Base-by-base conservation (phyloP, 2,113 vertebrate species). In the Paralichthys olivaceus region DNA sequence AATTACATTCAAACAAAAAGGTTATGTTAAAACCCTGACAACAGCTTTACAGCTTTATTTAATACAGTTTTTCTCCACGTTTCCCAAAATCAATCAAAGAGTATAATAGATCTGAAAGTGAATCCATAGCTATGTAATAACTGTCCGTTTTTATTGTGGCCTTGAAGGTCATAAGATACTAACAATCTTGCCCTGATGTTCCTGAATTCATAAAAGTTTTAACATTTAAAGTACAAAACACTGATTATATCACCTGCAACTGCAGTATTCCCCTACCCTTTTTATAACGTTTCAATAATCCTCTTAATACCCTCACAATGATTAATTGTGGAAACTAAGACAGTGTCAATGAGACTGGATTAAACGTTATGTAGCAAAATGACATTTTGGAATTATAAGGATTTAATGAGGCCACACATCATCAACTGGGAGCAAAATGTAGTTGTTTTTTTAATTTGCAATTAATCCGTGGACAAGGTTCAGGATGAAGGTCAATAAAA, bases 261-360 rank as follows among this genome's bases (percentile, higher is more conserved):
- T 65, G 63, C 29, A 4, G 57, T 20, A 11, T 14, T 43, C 72
- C 32, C 53, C 45, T n/a, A 22, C 45, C 80, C 58, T 22, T 64
- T 68, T 65, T 43, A 76, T 77, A 83, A 77, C 76, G 63, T 55
- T 66, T 58, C 55, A 84, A 76, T 91, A 89, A 92, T 92, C 92
- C 87, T 88, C 88, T 91, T 92, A 88, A 80, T 29, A 29, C 79
- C 25, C 29, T 3, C 29, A 86, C 81, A 89, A 75, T 77, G 83
- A 77, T 80, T 79, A 73, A 79, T 47, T 69, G 40, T 60, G 56
- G 45, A 55, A 84, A 77, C 85, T 79, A 86, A 84, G 51, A 76
- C 60, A 7, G 43, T 59, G 59, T 45, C 40, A 37, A 75, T 43
- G 43, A n/a, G 37, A 85, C 79, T 22, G 59, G 87, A 90, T 91